Base-by-base conservation (phyloP, 2,888 invertebrate genomes). In the Andrena flavipes region DNA sequence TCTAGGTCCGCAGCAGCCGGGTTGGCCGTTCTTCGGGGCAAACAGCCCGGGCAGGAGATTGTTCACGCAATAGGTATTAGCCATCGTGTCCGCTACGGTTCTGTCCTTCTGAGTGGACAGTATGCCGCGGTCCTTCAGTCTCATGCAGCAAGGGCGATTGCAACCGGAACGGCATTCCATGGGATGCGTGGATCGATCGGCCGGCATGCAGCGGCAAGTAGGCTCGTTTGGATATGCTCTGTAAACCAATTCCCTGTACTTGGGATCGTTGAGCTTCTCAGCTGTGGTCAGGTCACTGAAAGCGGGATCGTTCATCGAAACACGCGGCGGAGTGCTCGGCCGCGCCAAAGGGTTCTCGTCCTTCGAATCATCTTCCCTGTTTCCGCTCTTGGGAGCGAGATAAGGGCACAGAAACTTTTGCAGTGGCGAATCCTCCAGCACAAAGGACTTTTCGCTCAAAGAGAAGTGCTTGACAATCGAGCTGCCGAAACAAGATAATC, bases 221-320 rank as follows among this genome's bases (percentile, higher is more conserved):
- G 88, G 85, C 71, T 93, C 91, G 69, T 92, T 81, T 1, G 90
- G 91, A 85, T 91, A 91, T 7, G 86, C 67, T 49, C 78, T 86
- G 79, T 92, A 92, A 72, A 93, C 79, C 16, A 89, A 65, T 20
- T 87, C 76, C 3, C 92, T 88, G 76, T 91, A 93, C 54, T 86
- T 76, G 3, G 87, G 84, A 71, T 92, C 91, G 76, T 92, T 92
- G 4, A 92, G 80, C 82, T 92, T 92, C 79, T 93, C 91, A n/a
- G 91, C 91, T 16, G 84, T 87, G 8, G 92, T 92, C 70, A 92
- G 70, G 13, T 83, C 84, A 26, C 84, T 77, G 71, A 92, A 92
- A 35, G 80, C 87, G 0, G 91, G 90, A 42, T 91, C 84, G 33
- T 84, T 69, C 29, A 92, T 90, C 3, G 82, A 71, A 7, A 91